Evolutionary conservation across 2,797 vertebrate species (phyloP).

Genomic region (Vultur gryphus): DNA sequence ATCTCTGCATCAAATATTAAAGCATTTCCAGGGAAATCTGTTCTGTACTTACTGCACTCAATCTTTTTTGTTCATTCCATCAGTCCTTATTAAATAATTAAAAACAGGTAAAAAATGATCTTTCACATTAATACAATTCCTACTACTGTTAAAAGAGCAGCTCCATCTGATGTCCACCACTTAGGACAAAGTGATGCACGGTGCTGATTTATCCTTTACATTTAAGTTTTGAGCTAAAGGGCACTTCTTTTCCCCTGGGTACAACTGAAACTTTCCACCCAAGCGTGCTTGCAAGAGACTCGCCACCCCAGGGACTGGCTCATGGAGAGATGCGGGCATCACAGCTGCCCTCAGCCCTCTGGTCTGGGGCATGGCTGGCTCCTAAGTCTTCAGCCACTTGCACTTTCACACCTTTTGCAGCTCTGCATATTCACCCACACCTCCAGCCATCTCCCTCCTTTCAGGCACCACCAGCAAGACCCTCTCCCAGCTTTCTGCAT

Average conservation of each 20-base stretch:
- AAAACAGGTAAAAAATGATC: background rate
- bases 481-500: background rate
- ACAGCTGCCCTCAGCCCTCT: background rate
- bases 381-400: background rate
- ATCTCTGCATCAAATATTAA: slow-evolving; percentile 25
- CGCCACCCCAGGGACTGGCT: accelerated
- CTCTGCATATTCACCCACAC: background rate
- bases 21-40: background rate
- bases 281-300: accelerated
- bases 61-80: background rate
- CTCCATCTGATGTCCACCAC: background rate
- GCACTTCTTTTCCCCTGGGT: background rate
- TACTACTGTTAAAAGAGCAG: background rate
- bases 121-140: background rate
- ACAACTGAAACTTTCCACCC: background rate
- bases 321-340: accelerated
- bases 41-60: background rate
- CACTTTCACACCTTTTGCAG: background rate
- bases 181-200: background rate
- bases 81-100: background rate
- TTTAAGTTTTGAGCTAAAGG: background rate
- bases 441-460: background rate
- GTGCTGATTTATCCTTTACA: background rate
- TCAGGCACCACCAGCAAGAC: background rate
- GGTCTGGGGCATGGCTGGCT: background rate